Conservation (phyloP, 2,888 invertebrate genomes). For the Xiphydria camelus region DNA sequence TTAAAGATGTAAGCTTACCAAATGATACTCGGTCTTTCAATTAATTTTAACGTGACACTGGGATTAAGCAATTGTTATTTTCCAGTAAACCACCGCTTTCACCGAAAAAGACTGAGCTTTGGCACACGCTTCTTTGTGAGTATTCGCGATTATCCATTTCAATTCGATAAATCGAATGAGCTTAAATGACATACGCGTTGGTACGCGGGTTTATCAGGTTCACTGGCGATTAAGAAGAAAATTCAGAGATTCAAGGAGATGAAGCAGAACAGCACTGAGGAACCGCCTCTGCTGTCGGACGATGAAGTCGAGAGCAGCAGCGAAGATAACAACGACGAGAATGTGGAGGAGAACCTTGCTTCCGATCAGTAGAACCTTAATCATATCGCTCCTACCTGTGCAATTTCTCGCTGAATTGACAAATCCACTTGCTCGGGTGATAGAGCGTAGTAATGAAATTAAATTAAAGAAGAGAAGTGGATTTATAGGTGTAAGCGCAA, state of each 20-base stretch:
- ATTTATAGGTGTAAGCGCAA: no score
- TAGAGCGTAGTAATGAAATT: no score
- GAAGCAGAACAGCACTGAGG: constrained; percentile 20
- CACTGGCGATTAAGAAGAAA: constrained; percentile 44
- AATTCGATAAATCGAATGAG: no score
- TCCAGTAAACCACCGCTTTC: constrained; percentile 7
- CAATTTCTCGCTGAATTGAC: no score
- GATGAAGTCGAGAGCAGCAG: neutral
- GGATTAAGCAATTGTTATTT: constrained; percentile 6
- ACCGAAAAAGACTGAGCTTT: constrained; percentile 34
- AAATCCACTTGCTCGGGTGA: neutral
- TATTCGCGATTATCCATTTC: constrained; percentile 7
- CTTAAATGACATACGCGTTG: no score
- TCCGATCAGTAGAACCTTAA: neutral
- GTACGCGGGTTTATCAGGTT: no score
- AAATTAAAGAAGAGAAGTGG: no score
- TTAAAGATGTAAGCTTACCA: constrained; percentile 26
- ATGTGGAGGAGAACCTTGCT: neutral
- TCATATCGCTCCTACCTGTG: no score
- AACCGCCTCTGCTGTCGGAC: neutral
- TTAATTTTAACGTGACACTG: neutral
- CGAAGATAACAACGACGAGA: neutral
- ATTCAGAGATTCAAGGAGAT: constrained; percentile 33
- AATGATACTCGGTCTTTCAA: neutral
- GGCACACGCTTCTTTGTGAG: constrained; percentile 44